These are phyloP conservation scores for Bombus consobrinus DNA, from an alignment of 1,140 invertebrate genomes.

Conservation along the genomic window DNA sequence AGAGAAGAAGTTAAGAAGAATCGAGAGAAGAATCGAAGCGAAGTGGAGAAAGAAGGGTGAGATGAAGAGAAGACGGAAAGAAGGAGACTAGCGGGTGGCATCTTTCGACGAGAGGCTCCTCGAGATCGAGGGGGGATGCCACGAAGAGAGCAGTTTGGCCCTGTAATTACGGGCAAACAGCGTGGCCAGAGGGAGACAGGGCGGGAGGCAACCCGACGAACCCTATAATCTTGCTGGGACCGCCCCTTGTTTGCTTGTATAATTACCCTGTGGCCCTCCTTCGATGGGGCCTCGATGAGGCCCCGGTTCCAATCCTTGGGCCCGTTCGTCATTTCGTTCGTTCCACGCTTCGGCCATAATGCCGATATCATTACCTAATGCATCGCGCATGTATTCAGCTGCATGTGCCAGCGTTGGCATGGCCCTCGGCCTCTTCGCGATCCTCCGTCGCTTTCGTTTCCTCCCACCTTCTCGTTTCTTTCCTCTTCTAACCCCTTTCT, in stretches of 20 bases:
- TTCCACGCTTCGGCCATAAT: constrained; percentile 73
- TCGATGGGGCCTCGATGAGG: constrained; percentile 70
- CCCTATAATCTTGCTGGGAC: constrained; percentile 79
- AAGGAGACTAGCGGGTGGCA: constrained; percentile 65
- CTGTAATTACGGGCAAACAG: constrained; percentile 79
- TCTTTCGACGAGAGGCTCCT: constrained; percentile 35
- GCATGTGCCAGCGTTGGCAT: constrained; percentile 32
- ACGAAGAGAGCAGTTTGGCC: constrained; percentile 75
- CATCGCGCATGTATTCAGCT: constrained; percentile 66
- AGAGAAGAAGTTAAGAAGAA: too few relatives aligned
- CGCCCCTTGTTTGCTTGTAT: constrained; percentile 81
- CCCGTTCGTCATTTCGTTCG: constrained; percentile 71
- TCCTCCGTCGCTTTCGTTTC: constrained; percentile 24
- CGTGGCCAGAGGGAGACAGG: constrained; percentile 33
- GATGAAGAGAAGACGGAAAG: neutral
- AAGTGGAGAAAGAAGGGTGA: neutral
- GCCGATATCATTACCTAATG: constrained; percentile 79
- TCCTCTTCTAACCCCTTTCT: neutral
- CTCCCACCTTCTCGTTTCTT: neutral
- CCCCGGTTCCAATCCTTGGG: constrained; percentile 72
- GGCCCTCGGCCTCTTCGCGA: constrained; percentile 50
- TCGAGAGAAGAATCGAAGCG: neutral
- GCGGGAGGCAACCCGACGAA: constrained; percentile 58
- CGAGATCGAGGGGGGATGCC: constrained; percentile 40
- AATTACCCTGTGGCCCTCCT: constrained; percentile 78